Base-by-base conservation (phyloP, 2,113 vertebrate species). In the Girardinichthys multiradiatus region DNA sequence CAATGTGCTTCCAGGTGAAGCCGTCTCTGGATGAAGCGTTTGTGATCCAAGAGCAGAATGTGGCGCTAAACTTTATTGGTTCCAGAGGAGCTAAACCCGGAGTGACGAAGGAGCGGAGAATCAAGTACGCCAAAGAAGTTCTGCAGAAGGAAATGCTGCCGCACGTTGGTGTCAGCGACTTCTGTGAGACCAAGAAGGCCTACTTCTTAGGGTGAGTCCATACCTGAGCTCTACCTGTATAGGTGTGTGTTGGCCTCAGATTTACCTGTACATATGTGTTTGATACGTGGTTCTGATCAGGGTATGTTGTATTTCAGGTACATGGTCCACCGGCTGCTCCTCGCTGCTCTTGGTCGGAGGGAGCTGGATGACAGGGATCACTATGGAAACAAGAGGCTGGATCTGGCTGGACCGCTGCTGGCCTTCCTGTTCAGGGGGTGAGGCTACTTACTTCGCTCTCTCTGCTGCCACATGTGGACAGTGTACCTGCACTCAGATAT, bases 281-380 rank as follows among this genome's bases (percentile, higher is more conserved):
- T 8, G 3, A n/a, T 11, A 4, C 35, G 28, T 48, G 10, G 19
- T 64, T 27, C 35, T 64, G n/a, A 24, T 54, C 26, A 21, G 65
- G 51, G 9, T 15, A n/a, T 11, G 64, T 4, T 67, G 21, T 68
- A 8, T 81, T 71, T n/a, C 77, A 99, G 98, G 86, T 99, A 99
- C 71, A 99, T 99, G 97, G 98, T 99, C 71, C 98, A 99, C 83
- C 93, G 98, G 77, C 86, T 99, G 68, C 93, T 99, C 76, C 91
- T 99, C 12, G 96, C 98, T 13, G 98, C 98, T 37, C 93, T 99
- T 31, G 98, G 98, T 48, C 94, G 98, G 82, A 94, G 98, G 84
- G 98, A 99, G 86, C 92, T 99, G 37, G 98, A 99, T 54, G 98
- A 99, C 95, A 94, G 98, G 93, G 98, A 99, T 98, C 98, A 99